Base-by-base conservation (phyloP, 2,797 vertebrate genomes). In the Tenualosa ilisha region DNA sequence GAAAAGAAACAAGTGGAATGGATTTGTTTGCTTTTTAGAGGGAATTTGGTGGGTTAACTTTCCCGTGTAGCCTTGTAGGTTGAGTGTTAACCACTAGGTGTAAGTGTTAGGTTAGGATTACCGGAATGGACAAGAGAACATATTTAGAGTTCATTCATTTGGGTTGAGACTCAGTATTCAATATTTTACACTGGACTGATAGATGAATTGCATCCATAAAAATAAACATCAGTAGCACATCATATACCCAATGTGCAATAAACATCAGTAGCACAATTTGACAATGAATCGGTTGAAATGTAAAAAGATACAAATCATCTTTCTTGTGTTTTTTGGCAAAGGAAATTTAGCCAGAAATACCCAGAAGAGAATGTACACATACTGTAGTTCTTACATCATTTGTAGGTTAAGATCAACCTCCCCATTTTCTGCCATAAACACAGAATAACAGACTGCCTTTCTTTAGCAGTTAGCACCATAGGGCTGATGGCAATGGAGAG, bases 401-500 rank as follows among this genome's bases (percentile, higher is more conserved):
- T 68, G 40, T 40, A 75, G 68, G 4, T 40, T 37, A 43, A 40
- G 31, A 40, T 20, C 11, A 75, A 20, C 37, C 3, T 82, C 79
- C 75, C 54, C 82, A 7, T 82, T 43, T 24, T 43, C 82, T 37
- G 20, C 43, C 65, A 83, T 26, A 61, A 84, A 91, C 88, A 91
- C 59, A 72, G 83, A 89, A 84, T 82, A 40, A 79, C 68, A 84
- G 75, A 85, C 84, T 54, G 81, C 56, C 84, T 88, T 84, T 81
- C 84, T 88, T 85, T 81, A 85, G 88, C 88, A 87, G 88, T 59
- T 75, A 89, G 86, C 61, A 85, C 87, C 84, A 82, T 50, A 8
- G 85, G 84, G 81, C 88, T 88, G 89, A 91, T 91, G 90, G 82
- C 89, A 90, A 92, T 87, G 86, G 89, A 85, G 84, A 90, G 88